Percentiles rank a stretch among this genome's conserved stretches.
These are phyloP conservation scores for Lypha dubia DNA, from an alignment of 2,888 invertebrate genomes.

Conservation along the genomic window DNA sequence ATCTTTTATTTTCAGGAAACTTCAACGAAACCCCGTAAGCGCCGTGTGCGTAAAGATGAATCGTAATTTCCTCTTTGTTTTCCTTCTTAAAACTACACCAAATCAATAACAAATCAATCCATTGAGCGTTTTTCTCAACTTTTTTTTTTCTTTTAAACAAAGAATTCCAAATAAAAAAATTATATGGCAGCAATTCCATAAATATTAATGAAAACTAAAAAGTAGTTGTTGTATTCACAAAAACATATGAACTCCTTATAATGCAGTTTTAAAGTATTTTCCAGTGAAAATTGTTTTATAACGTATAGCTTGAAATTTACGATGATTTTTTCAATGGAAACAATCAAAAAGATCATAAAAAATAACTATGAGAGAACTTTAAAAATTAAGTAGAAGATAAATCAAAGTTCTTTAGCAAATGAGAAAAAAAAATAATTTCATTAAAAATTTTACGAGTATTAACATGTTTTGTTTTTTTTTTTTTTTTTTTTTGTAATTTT, in stretches of 20 bases:
- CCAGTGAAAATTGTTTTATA: not conserved
- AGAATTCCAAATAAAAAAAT: conserved; percentile 56
- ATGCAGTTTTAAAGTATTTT: conserved; percentile 30
- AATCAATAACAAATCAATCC: conserved; percentile 55
- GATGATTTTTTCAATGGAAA: not conserved
- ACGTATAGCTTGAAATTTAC: not conserved
- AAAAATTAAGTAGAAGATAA: not conserved
- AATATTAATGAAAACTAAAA: conserved; percentile 36
- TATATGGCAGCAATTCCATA: conserved; percentile 54
- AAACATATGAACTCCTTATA: conserved; percentile 4
- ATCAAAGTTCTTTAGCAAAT: conserved; percentile 8
- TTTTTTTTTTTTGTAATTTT: not conserved
- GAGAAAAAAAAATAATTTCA: not conserved
- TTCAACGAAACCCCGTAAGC: conserved; percentile 79
- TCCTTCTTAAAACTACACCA: conserved; percentile 24
- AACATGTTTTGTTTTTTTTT: not conserved
- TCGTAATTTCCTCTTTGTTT: conserved; percentile 71
- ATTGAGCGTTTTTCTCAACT: conserved; percentile 57
- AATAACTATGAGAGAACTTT: not conserved
- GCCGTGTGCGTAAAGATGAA: conserved; percentile 81
- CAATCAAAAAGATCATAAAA: not conserved
- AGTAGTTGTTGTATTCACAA: conserved; percentile 45
- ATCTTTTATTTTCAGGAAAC: conserved; percentile 74
- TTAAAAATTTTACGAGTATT: not conserved
- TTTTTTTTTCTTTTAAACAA: conserved; percentile 48